These are phyloP conservation scores for Cydia pomonella DNA, from an alignment of 1,140 invertebrate species.

Conservation along the genomic window DNA sequence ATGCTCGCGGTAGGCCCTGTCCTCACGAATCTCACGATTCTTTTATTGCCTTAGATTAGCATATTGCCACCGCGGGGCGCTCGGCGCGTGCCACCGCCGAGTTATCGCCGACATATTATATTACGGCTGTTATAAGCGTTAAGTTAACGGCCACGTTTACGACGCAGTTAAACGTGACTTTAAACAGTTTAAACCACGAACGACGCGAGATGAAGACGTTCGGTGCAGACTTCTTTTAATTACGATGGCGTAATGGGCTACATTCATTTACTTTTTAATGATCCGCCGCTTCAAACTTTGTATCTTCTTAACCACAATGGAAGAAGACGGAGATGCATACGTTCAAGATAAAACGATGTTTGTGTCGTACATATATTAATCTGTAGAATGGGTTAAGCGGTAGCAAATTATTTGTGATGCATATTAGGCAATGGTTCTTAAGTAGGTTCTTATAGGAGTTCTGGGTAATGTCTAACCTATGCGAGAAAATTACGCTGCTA, in stretches of 20 bases:
- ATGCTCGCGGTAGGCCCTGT: background rate
- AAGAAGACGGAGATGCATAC: background rate
- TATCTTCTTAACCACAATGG: background rate
- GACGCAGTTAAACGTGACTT: background rate
- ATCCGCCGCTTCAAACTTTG: background rate
- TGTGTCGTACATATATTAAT: no score
- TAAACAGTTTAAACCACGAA: background rate
- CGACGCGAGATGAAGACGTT: background rate
- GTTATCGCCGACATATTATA: conserved; percentile 5
- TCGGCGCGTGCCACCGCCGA: background rate
- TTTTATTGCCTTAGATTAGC: conserved; percentile 16
- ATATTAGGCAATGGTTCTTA: no score
- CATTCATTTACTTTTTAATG: background rate
- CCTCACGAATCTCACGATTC: background rate
- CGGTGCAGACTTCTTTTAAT: background rate
- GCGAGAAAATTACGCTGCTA: no score
- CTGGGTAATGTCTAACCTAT: no score
- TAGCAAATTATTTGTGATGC: no score
- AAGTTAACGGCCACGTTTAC: conserved; percentile 9
- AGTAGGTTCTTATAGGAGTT: no score
- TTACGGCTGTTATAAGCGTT: background rate
- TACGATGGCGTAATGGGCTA: background rate
- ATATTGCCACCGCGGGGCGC: conserved; percentile 3
- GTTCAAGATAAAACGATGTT: no score
- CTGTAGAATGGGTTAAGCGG: no score